Base-by-base conservation (phyloP, 2,888 invertebrate species). In the Aphodius granarius region DNA sequence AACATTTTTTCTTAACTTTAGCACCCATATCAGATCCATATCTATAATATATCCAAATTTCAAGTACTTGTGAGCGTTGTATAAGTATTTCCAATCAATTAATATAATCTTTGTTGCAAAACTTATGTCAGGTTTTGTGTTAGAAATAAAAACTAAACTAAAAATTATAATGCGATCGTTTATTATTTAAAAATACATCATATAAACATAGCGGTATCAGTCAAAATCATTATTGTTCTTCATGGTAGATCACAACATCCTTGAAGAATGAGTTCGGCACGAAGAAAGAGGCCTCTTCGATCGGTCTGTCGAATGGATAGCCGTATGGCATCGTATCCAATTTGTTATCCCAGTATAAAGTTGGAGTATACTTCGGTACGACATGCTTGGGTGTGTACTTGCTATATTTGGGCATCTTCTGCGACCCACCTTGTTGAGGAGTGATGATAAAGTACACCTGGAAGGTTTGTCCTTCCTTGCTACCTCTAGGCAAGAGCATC, bases 281-380 rank as follows among this genome's bases (percentile, higher is more conserved):
- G 15, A 70, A 68, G 80, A 89, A 89, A 88, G 91, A 93, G 78
- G 87, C 88, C 68, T 86, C 86, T 64, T 90, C 87, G 82, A 93
- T 89, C 18, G 88, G 87, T 80, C 93, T 91, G 84, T 95, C 94
- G 84, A 94, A 90, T 78, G 95, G 95, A 89, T 91, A 95, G 72
- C 93, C 94, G 81, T 92, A 88, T 68, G 94, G 90, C 84, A 90
- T 89, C 79, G 88, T 89, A 85, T 68, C 68, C 9, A 68, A 68
- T 2, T 5, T 20, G 13, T 22, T 19, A 13, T 68, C 68, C 68
- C 68, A 68, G 68, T 19, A 68, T 21, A 68, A 68, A 19, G 20
- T 20, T 68, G 68, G 68, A 3, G 43, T 43, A 43, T 43, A 3
- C 13, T 43, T 43, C 0, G 43, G 43, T 13, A 13, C 13, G 9